Percentiles rank a stretch among this genome's conserved stretches.
phyloP scores from a whole-genome alignment of 1,140 invertebrate genomes.

The Coelopa frigida region DNA sequence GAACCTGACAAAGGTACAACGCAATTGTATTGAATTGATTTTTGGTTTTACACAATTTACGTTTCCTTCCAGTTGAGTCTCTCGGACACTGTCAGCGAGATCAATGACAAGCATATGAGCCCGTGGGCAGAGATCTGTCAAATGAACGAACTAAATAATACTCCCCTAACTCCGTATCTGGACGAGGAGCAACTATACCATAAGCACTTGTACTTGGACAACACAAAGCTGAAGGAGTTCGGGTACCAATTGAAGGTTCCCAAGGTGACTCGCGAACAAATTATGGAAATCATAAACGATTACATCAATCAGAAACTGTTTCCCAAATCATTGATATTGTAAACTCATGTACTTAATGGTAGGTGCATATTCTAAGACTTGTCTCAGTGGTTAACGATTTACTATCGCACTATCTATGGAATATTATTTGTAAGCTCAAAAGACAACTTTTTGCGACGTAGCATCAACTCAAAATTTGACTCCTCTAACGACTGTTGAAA shows the following conservation, averaged over 20 bases:
- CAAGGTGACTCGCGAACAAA: constrained; percentile 51
- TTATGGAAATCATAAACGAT: constrained; percentile 50
- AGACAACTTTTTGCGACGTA: no score
- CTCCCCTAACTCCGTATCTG: constrained; percentile 79
- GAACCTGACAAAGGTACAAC: constrained; percentile 64
- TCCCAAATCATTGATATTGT: constrained; percentile 34
- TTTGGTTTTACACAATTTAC: constrained; percentile 5
- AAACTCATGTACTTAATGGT: no score
- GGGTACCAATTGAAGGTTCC: constrained; percentile 54
- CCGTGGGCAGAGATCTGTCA: constrained; percentile 83
- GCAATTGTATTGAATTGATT: neutral
- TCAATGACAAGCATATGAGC: constrained; percentile 84
- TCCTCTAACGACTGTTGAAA: no score
- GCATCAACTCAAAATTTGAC: no score
- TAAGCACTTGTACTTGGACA: constrained; percentile 70
- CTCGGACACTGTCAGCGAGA: constrained; percentile 73
- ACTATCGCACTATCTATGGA: no score
- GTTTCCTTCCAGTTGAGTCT: constrained; percentile 55
- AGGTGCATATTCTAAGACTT: no score
- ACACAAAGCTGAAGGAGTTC: constrained; percentile 55
- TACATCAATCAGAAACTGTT: constrained; percentile 39
- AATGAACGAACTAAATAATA: constrained; percentile 67
- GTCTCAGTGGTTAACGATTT: no score
- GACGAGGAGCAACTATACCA: constrained; percentile 72
- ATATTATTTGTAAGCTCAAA: no score